Percentiles rank a stretch among this genome's conserved stretches.
Conservation (phyloP, 2,797 vertebrate species). For the Synanceia verrucosa region DNA sequence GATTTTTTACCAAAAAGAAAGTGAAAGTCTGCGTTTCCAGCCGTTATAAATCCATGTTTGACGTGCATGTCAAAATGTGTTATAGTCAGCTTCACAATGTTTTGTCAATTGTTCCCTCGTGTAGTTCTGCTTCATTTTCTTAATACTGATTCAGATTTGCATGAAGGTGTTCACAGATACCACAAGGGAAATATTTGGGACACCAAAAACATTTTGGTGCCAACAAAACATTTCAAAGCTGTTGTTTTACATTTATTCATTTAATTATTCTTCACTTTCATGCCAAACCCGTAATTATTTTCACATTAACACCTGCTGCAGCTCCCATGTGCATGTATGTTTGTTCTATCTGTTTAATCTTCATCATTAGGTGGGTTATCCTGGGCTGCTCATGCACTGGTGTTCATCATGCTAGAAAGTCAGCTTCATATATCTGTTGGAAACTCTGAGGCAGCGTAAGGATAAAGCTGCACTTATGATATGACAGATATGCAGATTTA, state of each 20-base stretch:
- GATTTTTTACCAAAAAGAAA: background rate
- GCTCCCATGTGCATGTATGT: conserved; percentile 54
- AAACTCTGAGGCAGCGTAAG: conserved; percentile 29
- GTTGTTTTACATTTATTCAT: conserved; percentile 87
- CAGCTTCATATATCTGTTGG: conserved; percentile 38
- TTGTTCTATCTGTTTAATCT: conserved; percentile 67
- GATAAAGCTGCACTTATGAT: conserved; percentile 48
- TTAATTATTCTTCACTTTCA: conserved; percentile 82
- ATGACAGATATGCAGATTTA: conserved; percentile 54
- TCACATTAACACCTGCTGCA: conserved; percentile 83
- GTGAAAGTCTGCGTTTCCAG: background rate
- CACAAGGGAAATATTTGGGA: conserved; percentile 74
- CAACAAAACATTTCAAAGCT: conserved; percentile 78
- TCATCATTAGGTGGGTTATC: conserved; percentile 62
- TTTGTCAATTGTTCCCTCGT: conserved; percentile 19
- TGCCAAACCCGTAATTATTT: conserved; percentile 84
- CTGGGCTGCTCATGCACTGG: conserved; percentile 21
- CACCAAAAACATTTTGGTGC: conserved; percentile 57
- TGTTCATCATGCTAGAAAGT: conserved; percentile 58
- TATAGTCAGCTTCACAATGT: conserved; percentile 24
- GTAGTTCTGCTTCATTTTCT: conserved; percentile 52
- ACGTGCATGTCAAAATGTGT: conserved; percentile 13
- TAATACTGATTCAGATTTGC: conserved; percentile 63
- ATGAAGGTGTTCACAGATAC: conserved; percentile 65
- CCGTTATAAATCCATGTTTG: conserved; percentile 26